Evolutionary conservation across 2,113 vertebrate genomes (phyloP).

Genomic region (Vanacampus margaritifer): DNA sequence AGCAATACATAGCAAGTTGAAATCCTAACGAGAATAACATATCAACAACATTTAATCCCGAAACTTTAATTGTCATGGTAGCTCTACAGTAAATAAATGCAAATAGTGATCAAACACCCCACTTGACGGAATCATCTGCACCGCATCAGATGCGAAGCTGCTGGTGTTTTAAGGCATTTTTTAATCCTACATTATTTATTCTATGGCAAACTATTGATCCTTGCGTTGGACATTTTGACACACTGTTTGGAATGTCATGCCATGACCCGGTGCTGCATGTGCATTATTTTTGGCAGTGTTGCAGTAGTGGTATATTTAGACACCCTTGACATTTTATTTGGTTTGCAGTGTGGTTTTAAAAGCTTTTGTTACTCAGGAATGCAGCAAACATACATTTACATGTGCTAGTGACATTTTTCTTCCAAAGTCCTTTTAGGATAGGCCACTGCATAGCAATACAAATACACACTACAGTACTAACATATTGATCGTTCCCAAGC

Average conservation of each 20-base stretch:
- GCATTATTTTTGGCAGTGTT: conserved; percentile 64
- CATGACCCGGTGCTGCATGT: conserved; percentile 35
- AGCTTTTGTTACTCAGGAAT: conserved; percentile 29
- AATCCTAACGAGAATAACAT: conserved; percentile 61
- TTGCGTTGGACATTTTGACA: conserved; percentile 11
- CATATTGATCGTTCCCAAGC: conserved; percentile 20
- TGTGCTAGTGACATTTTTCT: conserved; percentile 13
- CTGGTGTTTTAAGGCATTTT: conserved; percentile 80
- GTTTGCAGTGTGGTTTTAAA: conserved; percentile 33
- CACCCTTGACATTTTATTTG: conserved; percentile 27
- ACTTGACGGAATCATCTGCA: conserved; percentile 57
- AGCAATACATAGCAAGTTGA: conserved; percentile 53
- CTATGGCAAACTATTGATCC: conserved; percentile 40
- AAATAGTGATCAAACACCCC: conserved; percentile 50
- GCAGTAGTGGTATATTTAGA: conserved; percentile 29
- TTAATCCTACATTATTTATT: conserved; percentile 62
- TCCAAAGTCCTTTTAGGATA: conserved; percentile 34
- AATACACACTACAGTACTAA: conserved; percentile 53
- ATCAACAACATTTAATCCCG: conserved; percentile 72
- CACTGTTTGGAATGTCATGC: conserved; percentile 31
- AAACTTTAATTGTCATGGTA: conserved; percentile 46
- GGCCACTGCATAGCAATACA: conserved; percentile 52
- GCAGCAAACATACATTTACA: conserved; percentile 10
- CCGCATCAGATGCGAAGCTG: conserved; percentile 62
- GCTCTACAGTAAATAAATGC: conserved; percentile 35